Base-by-base conservation (phyloP, 2,888 invertebrate species). In the Ischnus inquisitorius region DNA sequence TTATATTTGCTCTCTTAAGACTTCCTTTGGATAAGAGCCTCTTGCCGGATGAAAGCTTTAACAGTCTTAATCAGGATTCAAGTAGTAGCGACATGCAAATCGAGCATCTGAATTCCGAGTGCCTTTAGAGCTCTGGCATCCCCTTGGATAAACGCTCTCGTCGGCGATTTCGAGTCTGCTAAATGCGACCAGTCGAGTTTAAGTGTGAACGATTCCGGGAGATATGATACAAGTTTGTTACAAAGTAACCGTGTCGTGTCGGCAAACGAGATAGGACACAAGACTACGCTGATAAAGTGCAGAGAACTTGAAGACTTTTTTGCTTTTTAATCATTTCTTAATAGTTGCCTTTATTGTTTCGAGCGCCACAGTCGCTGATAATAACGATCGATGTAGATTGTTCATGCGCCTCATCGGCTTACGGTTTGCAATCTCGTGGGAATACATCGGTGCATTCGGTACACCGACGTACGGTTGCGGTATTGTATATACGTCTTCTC, bases 381-480 rank as follows among this genome's bases (percentile, higher is more conserved):
- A 65, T 57, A 22, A 28, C 57, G 57, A 41, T 25, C 25, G 76
- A 16, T 22, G 43, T 75, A n/a, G 43, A 68, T 75, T 75, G 16
- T 75, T 34, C 14, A 48, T 14, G 39, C 48, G 12, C 62, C 57
- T 41, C 25, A 43, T 25, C n/a, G 41, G 10, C 22, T 41, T 65
- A 4, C 39, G 46, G 64, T 71, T 43, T 19, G 25, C 14, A 67
- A 57, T 65, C 28, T 25, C 34, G 3, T 14, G 28, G 39, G 60
- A 48, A 14, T 67, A 54, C 48, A 48, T 25, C 48, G 41, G 39
- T 48, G 64, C 64, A 46, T 22, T n/a, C 72, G 34, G 28, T 41
- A 28, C 43, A 16, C 12, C 16, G 28, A 22, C 12, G 16, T 34
- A 39, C 19, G 41, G 12, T 34, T 68, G 25, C 39, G 43, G 14